Base-by-base conservation (phyloP, 2,113 vertebrate genomes). In the Podiceps cristatus region DNA sequence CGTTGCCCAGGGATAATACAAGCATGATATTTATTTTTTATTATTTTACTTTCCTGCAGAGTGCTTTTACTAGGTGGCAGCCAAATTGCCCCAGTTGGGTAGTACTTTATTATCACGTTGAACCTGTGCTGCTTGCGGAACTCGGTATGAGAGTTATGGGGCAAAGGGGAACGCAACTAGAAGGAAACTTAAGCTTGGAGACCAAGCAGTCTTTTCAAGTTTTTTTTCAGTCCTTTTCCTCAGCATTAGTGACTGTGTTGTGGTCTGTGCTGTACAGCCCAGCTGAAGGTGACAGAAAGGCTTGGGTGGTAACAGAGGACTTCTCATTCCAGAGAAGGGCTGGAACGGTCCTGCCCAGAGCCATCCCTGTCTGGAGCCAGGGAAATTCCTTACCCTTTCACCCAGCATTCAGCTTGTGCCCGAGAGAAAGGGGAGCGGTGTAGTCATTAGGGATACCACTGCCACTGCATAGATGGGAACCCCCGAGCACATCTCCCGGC, bases 401-500 rank as follows among this genome's bases (percentile, higher is more conserved):
- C 8, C 31, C 13, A 33, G 18, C 7, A 1, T 27, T 64, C n/a
- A 72, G 27, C 37, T 84, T n/a, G 13, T 50, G n/a, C 18, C 73
- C 19, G 35, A 52, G 20, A 8, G 53, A 59, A 86, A 86, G 28
- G 23, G n/a, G 23, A 71, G 59, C 19, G 5, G 2, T 56, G 12
- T 18, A 50, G 55, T 7, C 23, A 13, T 35, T 52, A 6, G 23
- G 17, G 11, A 42, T 50, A 73, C 14, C 22, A 44, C 27, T 86
- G 23, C n/a, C 45, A 40, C 11, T 58, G 23, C 2, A 1, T 10
- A 29, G 58, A 7, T 67, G 19, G 40, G 59, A 80, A 69, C 56
- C n/a, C n/a, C 52, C 1, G 0, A 44, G 60, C 3, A 44, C 5
- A 2, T 37, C 75, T 75, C 69, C 22, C 2, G 42, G 18, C 40